A percentile compares a stretch with the other conserved stretches of the same genome.
These are phyloP conservation scores for Sciurus carolinensis DNA, from an alignment of 2,797 vertebrate species.

Conservation along the genomic window DNA sequence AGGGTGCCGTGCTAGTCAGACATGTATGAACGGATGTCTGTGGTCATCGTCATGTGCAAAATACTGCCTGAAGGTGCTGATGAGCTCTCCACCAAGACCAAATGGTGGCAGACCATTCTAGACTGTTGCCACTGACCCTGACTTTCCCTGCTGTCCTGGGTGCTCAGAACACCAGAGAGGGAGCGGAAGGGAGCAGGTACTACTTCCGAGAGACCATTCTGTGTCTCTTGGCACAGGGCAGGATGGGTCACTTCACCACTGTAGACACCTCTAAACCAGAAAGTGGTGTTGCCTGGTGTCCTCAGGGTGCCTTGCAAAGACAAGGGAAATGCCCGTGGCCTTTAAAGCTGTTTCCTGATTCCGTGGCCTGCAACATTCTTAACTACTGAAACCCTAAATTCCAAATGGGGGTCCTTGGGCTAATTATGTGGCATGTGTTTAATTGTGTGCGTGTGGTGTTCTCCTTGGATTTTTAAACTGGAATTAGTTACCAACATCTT, in stretches of 20 bases:
- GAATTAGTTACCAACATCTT: not conserved
- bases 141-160: not conserved
- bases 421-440: not conserved
- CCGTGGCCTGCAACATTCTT: not conserved
- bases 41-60: not conserved
- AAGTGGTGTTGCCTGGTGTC: not conserved
- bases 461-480: not conserved
- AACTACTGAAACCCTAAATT: not conserved
- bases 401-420: not conserved
- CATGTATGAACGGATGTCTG: not conserved
- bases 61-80: not conserved
- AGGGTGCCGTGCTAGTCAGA: not conserved
- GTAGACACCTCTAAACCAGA: not conserved
- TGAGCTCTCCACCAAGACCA: constrained; percentile 58
- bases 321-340: not conserved
- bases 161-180: not conserved
- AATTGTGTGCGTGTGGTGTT: not conserved
- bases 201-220: no score
- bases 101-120: not conserved
- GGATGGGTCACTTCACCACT: not conserved
- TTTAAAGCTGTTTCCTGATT: not conserved
- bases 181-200: no score
- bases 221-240: not conserved
- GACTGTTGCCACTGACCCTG: not conserved
- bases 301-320: not conserved